Evolutionary conservation across 2,888 invertebrate species (phyloP), one percentile per base, ranked within the genome.

Genomic region (Drosophila stalkeri): DNA sequence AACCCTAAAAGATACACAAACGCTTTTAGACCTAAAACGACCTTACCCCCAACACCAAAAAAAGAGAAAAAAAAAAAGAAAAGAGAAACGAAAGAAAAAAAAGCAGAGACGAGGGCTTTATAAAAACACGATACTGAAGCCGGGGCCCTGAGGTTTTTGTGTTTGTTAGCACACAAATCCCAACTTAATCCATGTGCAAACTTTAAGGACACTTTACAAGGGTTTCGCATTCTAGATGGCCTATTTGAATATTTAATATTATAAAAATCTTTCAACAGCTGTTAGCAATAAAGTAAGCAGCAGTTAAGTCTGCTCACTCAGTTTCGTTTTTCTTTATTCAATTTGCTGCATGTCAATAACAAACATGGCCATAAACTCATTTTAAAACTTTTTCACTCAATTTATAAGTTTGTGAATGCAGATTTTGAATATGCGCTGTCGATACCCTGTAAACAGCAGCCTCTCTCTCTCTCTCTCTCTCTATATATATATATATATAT

Each of bases 121-220:
- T 59, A 75, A 79, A 79, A 78, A 78, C 77, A 78, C 64, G 49
- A 44, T 64, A 59, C 79, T 59, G 52, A 56, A 55, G 35, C 67
- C 52, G 60, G 60, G 60, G 63, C 67, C 73, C 67, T 60, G 66
- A 79, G 83, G 76, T 73, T 82, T 70, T 71, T 82, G 63, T 73
- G 68, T 71, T 69, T 79, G 75, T 80, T 77, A 72, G 68, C 80
- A 65, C 70, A 67, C 68, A 80, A 79, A 84, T 75, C 70, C 82
- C 55, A 85, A 68, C 85, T 72, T 86, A 84, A 86, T 82, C 87
- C 86, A 71, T 81, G 80, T 82, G 82, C 80, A 83, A 86, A 83
- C 83, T 83, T 83, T 86, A 83, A 86, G 86, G 86, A 83, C 83
- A 80, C 75, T 82, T 82, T 80, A 44, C 82, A 71, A 70, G 64